Percentiles rank a stretch among this genome's conserved stretches.
phyloP scores from a whole-genome alignment of 2,797 vertebrate species.

The Cyclopterus lumpus region DNA sequence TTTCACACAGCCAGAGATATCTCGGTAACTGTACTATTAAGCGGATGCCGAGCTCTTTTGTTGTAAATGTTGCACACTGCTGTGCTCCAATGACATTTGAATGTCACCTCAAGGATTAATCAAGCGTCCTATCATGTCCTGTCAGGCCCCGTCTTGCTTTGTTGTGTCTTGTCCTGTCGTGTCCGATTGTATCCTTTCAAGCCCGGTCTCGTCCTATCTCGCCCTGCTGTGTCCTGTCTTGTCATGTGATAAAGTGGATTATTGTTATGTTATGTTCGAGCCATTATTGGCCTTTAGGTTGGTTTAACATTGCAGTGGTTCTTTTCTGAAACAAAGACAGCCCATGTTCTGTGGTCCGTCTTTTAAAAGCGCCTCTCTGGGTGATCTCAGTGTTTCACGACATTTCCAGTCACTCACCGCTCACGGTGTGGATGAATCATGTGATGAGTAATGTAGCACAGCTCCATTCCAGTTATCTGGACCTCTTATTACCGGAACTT shows the following conservation, averaged over 20 bases:
- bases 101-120: background rate
- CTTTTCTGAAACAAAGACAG: conserved; percentile 1
- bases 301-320: background rate
- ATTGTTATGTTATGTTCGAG: background rate
- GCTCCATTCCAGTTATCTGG: conserved; percentile 47
- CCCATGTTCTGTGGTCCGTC: background rate
- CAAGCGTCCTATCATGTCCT: background rate
- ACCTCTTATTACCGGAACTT: conserved; percentile 11
- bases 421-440: conserved; percentile 53
- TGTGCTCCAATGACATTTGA: background rate
- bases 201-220: background rate
- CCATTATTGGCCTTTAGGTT: background rate
- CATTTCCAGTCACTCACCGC: conserved; percentile 12
- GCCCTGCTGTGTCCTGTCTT: background rate
- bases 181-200: background rate
- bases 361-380: conserved; percentile 12
- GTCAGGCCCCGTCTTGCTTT: background rate
- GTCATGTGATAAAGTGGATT: background rate
- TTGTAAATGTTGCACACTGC: background rate
- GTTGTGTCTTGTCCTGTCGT: background rate
- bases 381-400: conserved; percentile 45
- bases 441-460: conserved; percentile 37
- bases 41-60: background rate
- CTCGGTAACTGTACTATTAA: background rate
- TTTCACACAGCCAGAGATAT: background rate